Conservation (phyloP, 2,113 vertebrate species). For the Cyprinodon variegatus region DNA sequence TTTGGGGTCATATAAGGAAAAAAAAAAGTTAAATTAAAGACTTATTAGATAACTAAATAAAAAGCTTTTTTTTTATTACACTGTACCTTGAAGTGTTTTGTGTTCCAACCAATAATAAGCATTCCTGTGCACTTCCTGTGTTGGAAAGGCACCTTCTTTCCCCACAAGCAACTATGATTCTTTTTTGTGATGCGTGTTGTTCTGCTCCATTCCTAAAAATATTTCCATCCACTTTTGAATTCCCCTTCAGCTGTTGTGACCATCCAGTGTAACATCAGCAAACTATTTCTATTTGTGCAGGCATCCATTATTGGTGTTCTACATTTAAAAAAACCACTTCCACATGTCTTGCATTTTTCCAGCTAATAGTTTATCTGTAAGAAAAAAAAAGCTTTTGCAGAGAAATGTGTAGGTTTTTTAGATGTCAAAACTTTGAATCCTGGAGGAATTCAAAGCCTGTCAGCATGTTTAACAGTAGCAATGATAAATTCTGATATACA, state of each 20-base stretch:
- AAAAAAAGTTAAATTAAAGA: no score
- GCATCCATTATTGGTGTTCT: neutral
- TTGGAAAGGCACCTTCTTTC: neutral
- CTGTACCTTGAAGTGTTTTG: no score
- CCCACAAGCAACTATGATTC: neutral
- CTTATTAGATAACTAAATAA: no score
- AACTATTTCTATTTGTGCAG: neutral
- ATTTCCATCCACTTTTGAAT: neutral
- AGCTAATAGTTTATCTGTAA: neutral
- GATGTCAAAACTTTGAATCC: conserved; percentile 27
- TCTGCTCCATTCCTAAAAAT: neutral
- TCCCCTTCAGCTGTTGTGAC: neutral
- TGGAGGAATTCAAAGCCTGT: conserved; percentile 32
- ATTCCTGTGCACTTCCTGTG: neutral
- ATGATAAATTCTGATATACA: neutral
- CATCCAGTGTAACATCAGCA: neutral
- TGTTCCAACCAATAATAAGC: no score
- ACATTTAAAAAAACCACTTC: neutral
- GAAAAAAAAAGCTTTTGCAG: neutral
- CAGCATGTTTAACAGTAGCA: conserved; percentile 29
- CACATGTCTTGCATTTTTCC: conserved; percentile 2
- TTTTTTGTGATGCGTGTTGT: neutral
- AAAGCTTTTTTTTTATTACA: no score
- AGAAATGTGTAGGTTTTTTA: neutral
- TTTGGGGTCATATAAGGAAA: no score